Evolutionary conservation across 2,113 vertebrate genomes (phyloP).

Genomic region (Brienomyrus brachyistius): DNA sequence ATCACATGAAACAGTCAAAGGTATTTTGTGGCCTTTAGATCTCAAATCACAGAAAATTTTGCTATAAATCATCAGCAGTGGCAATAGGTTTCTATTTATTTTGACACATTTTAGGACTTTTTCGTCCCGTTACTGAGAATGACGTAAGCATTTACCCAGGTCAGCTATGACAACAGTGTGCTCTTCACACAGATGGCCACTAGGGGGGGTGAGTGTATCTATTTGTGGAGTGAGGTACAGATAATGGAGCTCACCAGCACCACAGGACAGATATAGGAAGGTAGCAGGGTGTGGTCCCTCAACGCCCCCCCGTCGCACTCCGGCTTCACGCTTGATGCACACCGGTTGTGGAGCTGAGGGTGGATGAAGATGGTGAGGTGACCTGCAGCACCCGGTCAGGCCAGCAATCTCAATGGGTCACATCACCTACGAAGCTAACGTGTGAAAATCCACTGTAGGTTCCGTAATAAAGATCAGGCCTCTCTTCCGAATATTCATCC

Average conservation of each 20-base stretch:
- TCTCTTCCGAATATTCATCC: background rate
- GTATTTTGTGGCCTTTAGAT: background rate
- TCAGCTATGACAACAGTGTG: background rate
- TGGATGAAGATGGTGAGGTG: constrained; percentile 15
- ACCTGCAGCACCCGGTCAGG: background rate
- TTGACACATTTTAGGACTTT: background rate
- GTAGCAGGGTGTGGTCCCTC: constrained; percentile 89
- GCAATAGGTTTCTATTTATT: background rate
- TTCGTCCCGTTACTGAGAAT: background rate
- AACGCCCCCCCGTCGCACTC: constrained; percentile 90
- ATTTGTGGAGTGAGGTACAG: background rate
- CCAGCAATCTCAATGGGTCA: background rate
- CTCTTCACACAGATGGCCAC: background rate
- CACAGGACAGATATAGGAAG: constrained; percentile 87
- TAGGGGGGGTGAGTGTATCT: background rate
- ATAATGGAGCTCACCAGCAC: constrained; percentile 74
- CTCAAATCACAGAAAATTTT: background rate
- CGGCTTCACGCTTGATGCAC: constrained; percentile 84
- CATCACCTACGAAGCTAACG: background rate
- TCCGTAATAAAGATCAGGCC: background rate
- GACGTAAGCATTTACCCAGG: background rate
- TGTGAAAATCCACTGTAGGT: background rate
- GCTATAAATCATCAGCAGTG: background rate
- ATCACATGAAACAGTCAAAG: background rate
- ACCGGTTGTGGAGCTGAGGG: constrained; percentile 88